Percentiles rank a stretch among this genome's conserved stretches.
phyloP scores from a whole-genome alignment of 2,888 invertebrate genomes.

The Sicus ferrugineus region DNA sequence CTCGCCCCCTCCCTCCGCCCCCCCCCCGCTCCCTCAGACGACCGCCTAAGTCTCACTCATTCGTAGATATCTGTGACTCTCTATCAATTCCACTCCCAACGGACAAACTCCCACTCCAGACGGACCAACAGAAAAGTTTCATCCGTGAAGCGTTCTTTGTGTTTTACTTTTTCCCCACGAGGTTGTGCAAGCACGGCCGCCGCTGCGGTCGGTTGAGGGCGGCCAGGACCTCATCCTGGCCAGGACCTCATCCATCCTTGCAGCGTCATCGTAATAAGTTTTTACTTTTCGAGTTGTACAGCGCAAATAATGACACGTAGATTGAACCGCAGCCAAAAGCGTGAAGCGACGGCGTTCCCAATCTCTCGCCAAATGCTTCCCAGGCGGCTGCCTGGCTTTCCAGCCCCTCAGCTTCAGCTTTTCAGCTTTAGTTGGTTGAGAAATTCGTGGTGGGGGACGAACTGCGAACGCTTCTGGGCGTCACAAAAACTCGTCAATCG shows the following conservation, averaged over 20 bases:
- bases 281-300: slow-evolving; percentile 26
- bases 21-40: too few species aligned
- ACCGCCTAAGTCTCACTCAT: slow-evolving; percentile 1
- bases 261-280: slow-evolving; percentile 33
- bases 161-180: not conserved
- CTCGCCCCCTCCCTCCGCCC: not conserved
- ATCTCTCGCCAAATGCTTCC: not conserved
- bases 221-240: slow-evolving; percentile 7
- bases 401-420: too few species aligned
- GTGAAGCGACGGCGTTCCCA: not conserved
- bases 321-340: slow-evolving; percentile 53
- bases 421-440: not conserved
- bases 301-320: slow-evolving; percentile 35
- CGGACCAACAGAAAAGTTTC: slow-evolving; percentile 1
- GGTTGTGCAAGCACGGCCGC: not conserved
- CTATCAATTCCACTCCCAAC: too few species aligned
- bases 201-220: too few species aligned
- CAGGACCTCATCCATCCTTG: slow-evolving; percentile 23
- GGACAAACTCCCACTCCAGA: slow-evolving; percentile 4
- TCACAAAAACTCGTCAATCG: slow-evolving; percentile 13
- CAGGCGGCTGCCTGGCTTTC: too few species aligned
- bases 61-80: not conserved
- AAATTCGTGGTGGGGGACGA: not conserved
- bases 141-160: not conserved
- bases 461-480: slow-evolving; percentile 14